These are phyloP conservation scores for Characodon lateralis DNA, from an alignment of 2,797 vertebrate species.

Conservation along the genomic window DNA sequence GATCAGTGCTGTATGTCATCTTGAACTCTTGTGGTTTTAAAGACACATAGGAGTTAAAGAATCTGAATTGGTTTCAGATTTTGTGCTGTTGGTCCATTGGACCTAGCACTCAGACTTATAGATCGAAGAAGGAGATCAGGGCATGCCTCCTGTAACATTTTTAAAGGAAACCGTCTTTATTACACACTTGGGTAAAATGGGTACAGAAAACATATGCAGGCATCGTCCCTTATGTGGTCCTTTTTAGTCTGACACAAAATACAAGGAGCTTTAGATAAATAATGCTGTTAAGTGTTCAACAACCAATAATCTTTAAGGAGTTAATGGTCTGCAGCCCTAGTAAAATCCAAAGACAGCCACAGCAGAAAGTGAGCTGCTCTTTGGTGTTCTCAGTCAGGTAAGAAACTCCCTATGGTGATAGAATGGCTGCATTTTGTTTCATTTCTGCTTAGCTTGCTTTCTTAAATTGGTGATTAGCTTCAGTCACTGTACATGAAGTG, in stretches of 20 bases:
- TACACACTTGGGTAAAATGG: not conserved
- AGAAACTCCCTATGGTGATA: conserved; percentile 25
- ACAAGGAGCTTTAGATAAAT: not conserved
- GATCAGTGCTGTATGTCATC: not conserved
- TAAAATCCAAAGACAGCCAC: conserved; percentile 8
- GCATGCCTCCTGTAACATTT: not conserved
- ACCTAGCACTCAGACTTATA: not conserved
- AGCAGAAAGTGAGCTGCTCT: conserved; percentile 35
- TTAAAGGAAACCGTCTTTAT: not conserved
- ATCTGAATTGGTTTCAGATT: not conserved
- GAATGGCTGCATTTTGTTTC: conserved; percentile 30
- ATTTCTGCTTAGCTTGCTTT: conserved; percentile 27
- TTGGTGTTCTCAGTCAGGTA: conserved; percentile 38
- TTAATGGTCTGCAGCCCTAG: conserved; percentile 14
- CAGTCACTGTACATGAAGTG: conserved; percentile 15
- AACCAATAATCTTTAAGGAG: not conserved
- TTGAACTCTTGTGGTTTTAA: not conserved
- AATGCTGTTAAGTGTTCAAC: not conserved
- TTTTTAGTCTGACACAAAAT: not conserved
- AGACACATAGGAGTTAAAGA: not conserved
- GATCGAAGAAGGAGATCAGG: not conserved
- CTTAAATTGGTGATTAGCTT: conserved; percentile 38
- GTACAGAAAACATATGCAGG: not conserved
- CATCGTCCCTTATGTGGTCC: not conserved
- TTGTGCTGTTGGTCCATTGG: not conserved